phyloP scores from a whole-genome alignment of 2,113 vertebrate genomes.

The Ceyx cyanopectus region DNA sequence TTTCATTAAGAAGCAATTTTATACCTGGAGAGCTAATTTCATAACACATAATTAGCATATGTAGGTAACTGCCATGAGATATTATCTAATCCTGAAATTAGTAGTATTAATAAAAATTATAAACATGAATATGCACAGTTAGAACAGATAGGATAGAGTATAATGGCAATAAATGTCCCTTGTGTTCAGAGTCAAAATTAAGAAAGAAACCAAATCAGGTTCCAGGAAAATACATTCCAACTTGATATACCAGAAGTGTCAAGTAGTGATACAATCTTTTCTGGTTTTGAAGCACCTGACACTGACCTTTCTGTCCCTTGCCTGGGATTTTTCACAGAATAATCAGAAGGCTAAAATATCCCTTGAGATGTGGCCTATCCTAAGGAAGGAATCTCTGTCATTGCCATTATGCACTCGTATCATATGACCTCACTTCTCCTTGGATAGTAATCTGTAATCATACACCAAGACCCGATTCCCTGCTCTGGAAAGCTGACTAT shows the following conservation, averaged over 20 bases:
- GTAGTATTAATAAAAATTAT: slow-evolving; percentile 24
- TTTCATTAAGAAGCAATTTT: background rate
- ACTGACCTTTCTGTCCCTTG: background rate
- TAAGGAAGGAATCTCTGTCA: background rate
- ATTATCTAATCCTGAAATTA: slow-evolving; percentile 22
- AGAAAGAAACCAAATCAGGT: background rate
- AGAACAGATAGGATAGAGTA: background rate
- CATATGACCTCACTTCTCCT: background rate
- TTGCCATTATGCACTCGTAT: background rate
- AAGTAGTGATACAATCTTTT: background rate
- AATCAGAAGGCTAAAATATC: background rate
- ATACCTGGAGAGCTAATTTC: background rate
- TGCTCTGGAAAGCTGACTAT: background rate
- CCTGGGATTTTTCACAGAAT: background rate
- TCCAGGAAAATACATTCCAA: background rate
- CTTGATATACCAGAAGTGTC: background rate
- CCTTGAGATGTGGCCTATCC: background rate
- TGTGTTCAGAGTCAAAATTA: background rate
- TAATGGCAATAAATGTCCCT: background rate
- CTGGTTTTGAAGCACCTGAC: background rate
- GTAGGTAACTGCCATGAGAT: slow-evolving; percentile 14
- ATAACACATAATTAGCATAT: background rate
- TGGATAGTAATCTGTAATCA: background rate
- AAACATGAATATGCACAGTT: background rate
- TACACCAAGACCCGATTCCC: background rate